Percentiles rank a stretch among this genome's conserved stretches.
Conservation (phyloP, 2,797 vertebrate genomes). For the Enteromius trimaculatus region DNA sequence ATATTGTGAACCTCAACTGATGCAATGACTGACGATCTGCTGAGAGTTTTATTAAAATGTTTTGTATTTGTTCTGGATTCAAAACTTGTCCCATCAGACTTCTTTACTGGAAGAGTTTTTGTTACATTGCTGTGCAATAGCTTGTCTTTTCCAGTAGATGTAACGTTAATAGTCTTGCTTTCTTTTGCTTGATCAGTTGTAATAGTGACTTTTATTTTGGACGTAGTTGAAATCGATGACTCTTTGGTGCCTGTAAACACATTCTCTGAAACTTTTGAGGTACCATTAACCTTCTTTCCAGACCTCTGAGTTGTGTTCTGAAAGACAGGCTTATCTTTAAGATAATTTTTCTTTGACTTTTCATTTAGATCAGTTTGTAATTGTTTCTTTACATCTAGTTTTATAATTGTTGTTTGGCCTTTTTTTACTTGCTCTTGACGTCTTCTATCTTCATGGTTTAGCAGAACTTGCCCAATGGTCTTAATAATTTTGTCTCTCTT, state of each 20-base stretch:
- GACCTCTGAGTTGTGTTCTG: conserved; percentile 65
- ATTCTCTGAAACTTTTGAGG: conserved; percentile 60
- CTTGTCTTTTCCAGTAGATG: conserved; percentile 53
- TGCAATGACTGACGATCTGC: conserved; percentile 67
- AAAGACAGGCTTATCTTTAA: conserved; percentile 71
- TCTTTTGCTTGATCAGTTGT: conserved; percentile 63
- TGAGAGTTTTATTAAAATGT: conserved; percentile 51
- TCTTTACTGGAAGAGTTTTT: conserved; percentile 26
- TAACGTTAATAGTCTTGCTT: conserved; percentile 39
- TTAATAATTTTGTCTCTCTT: conserved; percentile 54
- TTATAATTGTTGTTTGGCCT: conserved; percentile 62
- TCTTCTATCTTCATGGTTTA: conserved; percentile 62
- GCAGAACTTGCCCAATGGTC: conserved; percentile 62
- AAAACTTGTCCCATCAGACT: conserved; percentile 5
- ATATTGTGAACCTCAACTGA: conserved; percentile 78
- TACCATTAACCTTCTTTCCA: conserved; percentile 64
- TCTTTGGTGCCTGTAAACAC: conserved; percentile 55
- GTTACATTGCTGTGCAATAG: conserved; percentile 31
- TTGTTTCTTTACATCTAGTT: conserved; percentile 55
- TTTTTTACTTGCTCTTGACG: conserved; percentile 68
- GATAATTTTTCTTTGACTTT: conserved; percentile 59
- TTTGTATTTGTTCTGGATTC: conserved; percentile 54
- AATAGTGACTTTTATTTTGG: conserved; percentile 49
- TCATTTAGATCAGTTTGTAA: conserved; percentile 55
- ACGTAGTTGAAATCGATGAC: conserved; percentile 62